These are phyloP conservation scores for Lithobius niger DNA, from an alignment of 1,140 invertebrate genomes.

Conservation along the genomic window DNA sequence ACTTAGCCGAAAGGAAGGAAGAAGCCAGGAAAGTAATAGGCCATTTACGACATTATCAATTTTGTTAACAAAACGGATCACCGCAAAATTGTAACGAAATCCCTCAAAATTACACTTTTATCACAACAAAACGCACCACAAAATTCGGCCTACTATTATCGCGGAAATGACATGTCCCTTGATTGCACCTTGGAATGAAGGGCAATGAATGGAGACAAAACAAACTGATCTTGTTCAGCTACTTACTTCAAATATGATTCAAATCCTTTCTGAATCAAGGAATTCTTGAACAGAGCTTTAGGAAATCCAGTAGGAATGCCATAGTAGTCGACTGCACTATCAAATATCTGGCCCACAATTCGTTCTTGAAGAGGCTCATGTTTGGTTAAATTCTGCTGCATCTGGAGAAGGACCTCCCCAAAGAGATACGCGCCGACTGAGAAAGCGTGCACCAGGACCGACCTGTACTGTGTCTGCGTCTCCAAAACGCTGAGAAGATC, in stretches of 20 bases:
- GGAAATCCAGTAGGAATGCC: conserved; percentile 64
- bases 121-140: too few relatives aligned
- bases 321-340: conserved; percentile 70
- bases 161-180: too few relatives aligned
- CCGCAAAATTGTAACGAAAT: too few relatives aligned
- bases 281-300: conserved; percentile 55
- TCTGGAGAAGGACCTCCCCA: conserved; percentile 57
- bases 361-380: conserved; percentile 52
- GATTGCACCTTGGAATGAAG: too few relatives aligned
- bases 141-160: too few relatives aligned
- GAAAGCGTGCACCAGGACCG: conserved; percentile 70
- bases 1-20: too few relatives aligned
- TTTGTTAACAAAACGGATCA: too few relatives aligned
- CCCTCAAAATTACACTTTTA: too few relatives aligned
- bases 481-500: conserved; percentile 58
- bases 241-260: conserved; percentile 58
- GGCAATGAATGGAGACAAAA: too few relatives aligned
- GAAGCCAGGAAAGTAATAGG: too few relatives aligned
- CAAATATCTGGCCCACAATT: conserved; percentile 66
- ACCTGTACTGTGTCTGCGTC: conserved; percentile 42
- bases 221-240: too few relatives aligned
- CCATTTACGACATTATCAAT: too few relatives aligned
- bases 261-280: conserved; percentile 50
- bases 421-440: conserved; percentile 76
- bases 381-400: conserved; percentile 42